Conservation (phyloP, 2,113 vertebrate species). For the Athene cunicularia region DNA sequence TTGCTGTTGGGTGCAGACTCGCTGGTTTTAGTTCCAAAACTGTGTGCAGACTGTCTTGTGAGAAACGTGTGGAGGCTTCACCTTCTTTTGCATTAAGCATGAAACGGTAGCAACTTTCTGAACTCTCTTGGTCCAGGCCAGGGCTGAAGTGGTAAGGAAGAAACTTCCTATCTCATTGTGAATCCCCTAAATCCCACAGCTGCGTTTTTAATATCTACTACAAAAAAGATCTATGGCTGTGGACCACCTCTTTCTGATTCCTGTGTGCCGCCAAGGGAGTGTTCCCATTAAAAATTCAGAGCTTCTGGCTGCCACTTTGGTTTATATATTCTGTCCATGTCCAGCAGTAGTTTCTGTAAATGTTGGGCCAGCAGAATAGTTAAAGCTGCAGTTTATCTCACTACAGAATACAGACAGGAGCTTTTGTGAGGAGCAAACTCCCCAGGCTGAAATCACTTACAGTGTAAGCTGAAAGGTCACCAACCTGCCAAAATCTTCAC, state of each 20-base stretch:
- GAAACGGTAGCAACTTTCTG: not conserved
- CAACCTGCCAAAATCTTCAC: slow-evolving; percentile 44
- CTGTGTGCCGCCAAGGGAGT: accelerated
- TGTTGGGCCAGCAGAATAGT: not conserved
- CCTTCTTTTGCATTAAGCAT: not conserved
- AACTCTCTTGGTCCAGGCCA: not conserved
- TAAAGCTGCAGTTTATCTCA: slow-evolving; percentile 16
- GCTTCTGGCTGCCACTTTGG: not conserved
- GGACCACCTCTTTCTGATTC: not conserved
- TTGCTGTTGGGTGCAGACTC: not conserved
- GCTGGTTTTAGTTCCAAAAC: not conserved
- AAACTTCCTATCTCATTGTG: not conserved
- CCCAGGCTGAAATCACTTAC: slow-evolving; percentile 11
- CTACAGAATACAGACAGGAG: not conserved
- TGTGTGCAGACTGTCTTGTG: not conserved
- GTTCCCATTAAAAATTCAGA: not conserved
- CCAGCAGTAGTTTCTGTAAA: not conserved
- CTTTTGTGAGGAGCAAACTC: slow-evolving; percentile 15
- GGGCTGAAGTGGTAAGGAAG: not conserved
- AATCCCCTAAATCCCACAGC: not conserved
- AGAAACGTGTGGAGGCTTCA: accelerated
- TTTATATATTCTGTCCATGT: not conserved
- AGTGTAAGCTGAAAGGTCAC: slow-evolving; percentile 61
- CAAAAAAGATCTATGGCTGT: not conserved
- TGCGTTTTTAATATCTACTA: not conserved